Conservation (phyloP, 2,113 vertebrate genomes). For the Acrocephalus arundinaceus region DNA sequence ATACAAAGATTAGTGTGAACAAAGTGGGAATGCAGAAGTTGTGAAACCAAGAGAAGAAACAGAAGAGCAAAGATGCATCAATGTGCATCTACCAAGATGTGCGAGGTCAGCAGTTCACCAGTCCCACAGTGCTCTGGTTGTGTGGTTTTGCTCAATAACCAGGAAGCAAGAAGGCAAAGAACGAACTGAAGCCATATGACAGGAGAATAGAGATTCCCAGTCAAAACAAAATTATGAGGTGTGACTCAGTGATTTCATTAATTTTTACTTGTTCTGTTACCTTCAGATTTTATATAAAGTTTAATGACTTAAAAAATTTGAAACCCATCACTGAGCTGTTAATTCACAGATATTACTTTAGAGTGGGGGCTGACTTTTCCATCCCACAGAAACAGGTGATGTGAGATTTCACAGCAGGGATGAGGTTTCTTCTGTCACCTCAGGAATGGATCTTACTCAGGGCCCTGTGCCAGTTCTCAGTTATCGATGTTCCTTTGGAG, state of each 20-base stretch:
- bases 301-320: not conserved
- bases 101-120: not conserved
- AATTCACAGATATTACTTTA: not conserved
- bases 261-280: not conserved
- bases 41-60: conserved; percentile 2
- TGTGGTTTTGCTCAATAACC: not conserved
- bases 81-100: not conserved
- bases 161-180: not conserved
- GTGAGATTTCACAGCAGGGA: rapidly evolving
- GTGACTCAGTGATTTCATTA: not conserved
- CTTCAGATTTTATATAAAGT: not conserved
- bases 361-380: not conserved
- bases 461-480: not conserved
- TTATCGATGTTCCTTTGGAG: not conserved
- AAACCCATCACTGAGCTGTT: not conserved
- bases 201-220: not conserved
- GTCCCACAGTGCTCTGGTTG: not conserved
- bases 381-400: not conserved
- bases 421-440: not conserved
- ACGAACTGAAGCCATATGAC: not conserved
- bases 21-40: not conserved
- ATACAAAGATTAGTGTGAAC: not conserved
- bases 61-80: not conserved
- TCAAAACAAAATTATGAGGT: not conserved
- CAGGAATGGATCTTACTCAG: not conserved